Evolutionary conservation across 2,113 vertebrate species (phyloP).

Genomic region (Globicephala melas): DNA sequence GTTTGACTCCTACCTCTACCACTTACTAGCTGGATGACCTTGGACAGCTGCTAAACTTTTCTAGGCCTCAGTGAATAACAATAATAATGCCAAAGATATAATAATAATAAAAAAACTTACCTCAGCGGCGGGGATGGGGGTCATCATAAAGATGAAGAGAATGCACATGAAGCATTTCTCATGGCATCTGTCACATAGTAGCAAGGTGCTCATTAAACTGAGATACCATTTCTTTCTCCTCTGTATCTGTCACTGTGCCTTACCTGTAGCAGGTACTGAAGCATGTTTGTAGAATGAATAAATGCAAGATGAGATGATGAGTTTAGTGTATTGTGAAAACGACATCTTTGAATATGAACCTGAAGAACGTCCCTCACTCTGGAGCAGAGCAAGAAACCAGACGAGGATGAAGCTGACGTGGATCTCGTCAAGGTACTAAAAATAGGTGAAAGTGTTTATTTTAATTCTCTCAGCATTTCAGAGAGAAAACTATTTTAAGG

Average conservation of each 20-base stretch:
- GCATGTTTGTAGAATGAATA: background rate
- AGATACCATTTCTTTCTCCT: background rate
- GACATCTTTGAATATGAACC: background rate
- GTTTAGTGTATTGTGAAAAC: background rate
- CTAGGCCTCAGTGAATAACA: background rate
- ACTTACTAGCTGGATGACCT: background rate
- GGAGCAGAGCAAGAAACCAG: background rate
- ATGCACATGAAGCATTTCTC: background rate
- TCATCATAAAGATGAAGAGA: background rate
- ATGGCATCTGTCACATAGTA: background rate
- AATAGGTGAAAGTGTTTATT: background rate
- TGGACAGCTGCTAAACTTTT: background rate
- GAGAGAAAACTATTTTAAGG: background rate
- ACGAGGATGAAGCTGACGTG: background rate
- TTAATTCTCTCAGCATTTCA: background rate
- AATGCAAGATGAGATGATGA: background rate
- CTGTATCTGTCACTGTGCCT: background rate
- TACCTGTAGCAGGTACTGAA: background rate
- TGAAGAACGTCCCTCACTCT: background rate
- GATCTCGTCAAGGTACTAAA: background rate
- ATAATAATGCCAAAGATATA: background rate
- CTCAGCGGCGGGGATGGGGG: accelerated
- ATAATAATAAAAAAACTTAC: background rate
- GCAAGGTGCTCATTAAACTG: background rate
- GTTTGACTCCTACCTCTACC: background rate